Evolutionary conservation across 2,888 invertebrate species (phyloP), one percentile per base, ranked within the genome.

Genomic region (Osedax frankpressi): DNA sequence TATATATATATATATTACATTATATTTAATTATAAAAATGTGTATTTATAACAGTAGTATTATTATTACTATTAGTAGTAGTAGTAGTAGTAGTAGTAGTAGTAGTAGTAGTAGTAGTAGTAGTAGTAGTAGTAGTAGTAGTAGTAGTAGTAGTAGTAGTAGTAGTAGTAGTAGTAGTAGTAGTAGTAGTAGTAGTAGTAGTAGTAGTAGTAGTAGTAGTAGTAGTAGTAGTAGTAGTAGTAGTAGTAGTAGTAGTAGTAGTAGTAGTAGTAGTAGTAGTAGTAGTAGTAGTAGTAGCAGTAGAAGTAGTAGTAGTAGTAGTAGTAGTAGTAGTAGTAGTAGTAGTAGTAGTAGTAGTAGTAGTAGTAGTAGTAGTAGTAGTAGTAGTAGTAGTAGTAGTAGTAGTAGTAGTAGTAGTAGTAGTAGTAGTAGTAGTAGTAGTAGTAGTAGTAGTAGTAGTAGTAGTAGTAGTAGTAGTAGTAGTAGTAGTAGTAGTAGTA

Each of bases 261-360:
- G 59, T 59, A 59, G 59, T 59, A 59, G 59, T 59, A 59, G 59
- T 59, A 59, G 59, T 59, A 59, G 59, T 59, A 59, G 59, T 59
- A 59, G 59, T 59, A 59, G 59, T 59, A 59, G 59, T 59, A 59
- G 59, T 59, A 59, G 59, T 65, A 65, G n/a, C n/a, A n/a, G n/a
- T n/a, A n/a, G n/a, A n/a, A n/a, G n/a, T n/a, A n/a, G n/a, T n/a
- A n/a, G 59, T 59, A 59, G 59, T 59, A 59, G 59, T 59, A 59
- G 59, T 59, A 59, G 59, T 14, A 59, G 59, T 59, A 59, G 59
- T 59, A 59, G 59, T 59, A 59, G 59, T 59, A 59, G 59, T 59
- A 59, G 59, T 59, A 59, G 59, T 59, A 59, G 59, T 59, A 59
- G 59, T 59, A 59, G 59, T 59, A 59, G 59, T 59, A 59, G 59